A percentile compares a stretch with the other conserved stretches of the same genome.
phyloP scores from a whole-genome alignment of 2,797 vertebrate species.

The Phyllotis vaccarum region DNA sequence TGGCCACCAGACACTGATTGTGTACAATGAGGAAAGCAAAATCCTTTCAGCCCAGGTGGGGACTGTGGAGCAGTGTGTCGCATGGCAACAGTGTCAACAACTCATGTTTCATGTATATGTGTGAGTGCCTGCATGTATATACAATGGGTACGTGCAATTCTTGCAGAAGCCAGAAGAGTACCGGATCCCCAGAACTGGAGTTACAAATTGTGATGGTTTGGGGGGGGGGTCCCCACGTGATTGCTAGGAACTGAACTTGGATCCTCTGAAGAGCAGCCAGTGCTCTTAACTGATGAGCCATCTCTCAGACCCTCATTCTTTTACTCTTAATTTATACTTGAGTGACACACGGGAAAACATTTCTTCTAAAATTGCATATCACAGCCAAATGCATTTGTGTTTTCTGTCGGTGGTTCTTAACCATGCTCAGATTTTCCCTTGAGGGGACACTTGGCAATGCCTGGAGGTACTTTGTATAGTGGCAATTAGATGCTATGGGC shows the following conservation, averaged over 20 bases:
- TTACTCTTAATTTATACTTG: not conserved
- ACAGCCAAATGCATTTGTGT: not conserved
- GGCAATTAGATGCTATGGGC: not conserved
- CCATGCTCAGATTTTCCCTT: accelerated
- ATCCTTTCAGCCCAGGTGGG: slow-evolving; percentile 81
- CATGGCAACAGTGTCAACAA: accelerated
- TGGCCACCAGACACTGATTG: slow-evolving; percentile 90
- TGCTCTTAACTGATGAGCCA: not conserved
- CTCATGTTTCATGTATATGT: not conserved
- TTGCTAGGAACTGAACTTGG: not conserved
- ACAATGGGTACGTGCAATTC: not conserved
- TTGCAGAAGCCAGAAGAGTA: not conserved
- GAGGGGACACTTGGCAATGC: too few relatives aligned
- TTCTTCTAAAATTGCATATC: not conserved
- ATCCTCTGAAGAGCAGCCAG: not conserved
- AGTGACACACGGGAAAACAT: not conserved
- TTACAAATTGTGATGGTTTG: not conserved
- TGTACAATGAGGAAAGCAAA: slow-evolving; percentile 91
- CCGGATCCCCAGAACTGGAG: not conserved
- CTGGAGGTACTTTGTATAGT: not conserved
- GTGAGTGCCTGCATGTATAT: too few relatives aligned
- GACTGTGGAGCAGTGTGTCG: accelerated
- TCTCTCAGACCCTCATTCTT: too few relatives aligned
- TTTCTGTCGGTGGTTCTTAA: not conserved
- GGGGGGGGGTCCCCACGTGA: too few relatives aligned